A percentile compares a stretch with the other conserved stretches of the same genome.
These are phyloP conservation scores for Parauchenoglanis punctatus DNA, from an alignment of 2,797 vertebrate genomes.

Conservation along the genomic window DNA sequence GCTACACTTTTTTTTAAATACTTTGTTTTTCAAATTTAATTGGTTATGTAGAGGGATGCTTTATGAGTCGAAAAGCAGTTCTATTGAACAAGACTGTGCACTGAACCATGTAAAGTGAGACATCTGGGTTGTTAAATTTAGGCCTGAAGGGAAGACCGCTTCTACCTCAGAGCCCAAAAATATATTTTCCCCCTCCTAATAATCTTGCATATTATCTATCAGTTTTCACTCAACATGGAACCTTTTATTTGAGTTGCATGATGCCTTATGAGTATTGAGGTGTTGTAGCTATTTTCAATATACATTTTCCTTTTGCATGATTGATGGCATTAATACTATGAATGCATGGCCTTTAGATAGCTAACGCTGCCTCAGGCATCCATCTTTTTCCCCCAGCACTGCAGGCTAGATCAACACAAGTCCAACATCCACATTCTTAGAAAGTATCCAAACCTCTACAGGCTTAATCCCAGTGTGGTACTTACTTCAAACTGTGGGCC, in stretches of 20 bases:
- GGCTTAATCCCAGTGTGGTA: background rate
- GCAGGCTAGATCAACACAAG: slow-evolving; percentile 29
- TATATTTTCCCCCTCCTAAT: background rate
- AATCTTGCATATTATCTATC: background rate
- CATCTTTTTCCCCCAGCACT: slow-evolving; percentile 12
- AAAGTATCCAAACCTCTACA: background rate
- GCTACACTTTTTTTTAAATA: background rate
- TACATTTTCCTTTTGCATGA: slow-evolving; percentile 35
- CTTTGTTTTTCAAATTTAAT: background rate
- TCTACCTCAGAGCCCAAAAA: background rate
- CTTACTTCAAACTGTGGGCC: background rate
- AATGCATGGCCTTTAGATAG: slow-evolving; percentile 26
- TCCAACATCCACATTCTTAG: background rate
- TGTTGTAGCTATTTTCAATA: slow-evolving; percentile 3
- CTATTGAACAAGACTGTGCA: background rate
- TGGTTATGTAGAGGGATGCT: background rate
- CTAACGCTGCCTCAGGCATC: slow-evolving; percentile 7
- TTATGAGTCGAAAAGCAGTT: background rate
- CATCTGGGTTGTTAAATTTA: background rate
- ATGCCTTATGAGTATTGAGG: slow-evolving; percentile 12
- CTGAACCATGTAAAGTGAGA: background rate
- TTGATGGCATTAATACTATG: slow-evolving; percentile 9
- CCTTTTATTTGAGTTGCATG: slow-evolving; percentile 12
- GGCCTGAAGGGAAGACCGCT: background rate
- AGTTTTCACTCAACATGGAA: background rate